Percentiles rank a stretch among this genome's conserved stretches.
Conservation (phyloP, 1,140 invertebrate species). For the Nephotettix cincticeps region DNA sequence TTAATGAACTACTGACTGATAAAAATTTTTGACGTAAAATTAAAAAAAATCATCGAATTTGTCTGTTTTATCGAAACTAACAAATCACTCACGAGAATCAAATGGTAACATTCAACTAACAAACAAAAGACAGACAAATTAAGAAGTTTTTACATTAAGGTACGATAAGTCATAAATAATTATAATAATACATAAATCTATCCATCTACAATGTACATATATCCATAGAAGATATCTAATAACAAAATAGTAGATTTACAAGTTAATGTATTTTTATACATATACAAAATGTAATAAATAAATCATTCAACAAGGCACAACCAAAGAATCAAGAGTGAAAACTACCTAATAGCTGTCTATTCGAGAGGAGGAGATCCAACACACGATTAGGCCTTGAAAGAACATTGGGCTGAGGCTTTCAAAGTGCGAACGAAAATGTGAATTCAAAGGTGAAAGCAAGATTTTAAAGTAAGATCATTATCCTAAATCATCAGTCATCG, state of each 20-base stretch:
- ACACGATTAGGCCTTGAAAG: conserved; percentile 18
- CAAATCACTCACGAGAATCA: conserved; percentile 9
- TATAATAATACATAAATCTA: conserved; percentile 26
- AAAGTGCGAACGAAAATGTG: conserved; percentile 9
- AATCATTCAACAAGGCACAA: conserved; percentile 23
- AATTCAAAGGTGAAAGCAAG: background rate
- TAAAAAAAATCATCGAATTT: background rate
- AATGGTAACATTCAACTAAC: conserved; percentile 23
- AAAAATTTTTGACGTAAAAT: no score
- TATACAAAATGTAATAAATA: conserved; percentile 23
- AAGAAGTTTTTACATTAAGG: conserved; percentile 22
- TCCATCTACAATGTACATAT: conserved; percentile 23
- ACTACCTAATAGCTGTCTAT: conserved; percentile 16
- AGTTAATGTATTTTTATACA: conserved; percentile 22
- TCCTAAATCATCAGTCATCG: conserved; percentile 14
- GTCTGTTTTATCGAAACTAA: conserved; percentile 9
- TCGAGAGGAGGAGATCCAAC: background rate
- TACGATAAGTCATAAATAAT: conserved; percentile 23
- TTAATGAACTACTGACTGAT: no score
- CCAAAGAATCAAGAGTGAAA: conserved; percentile 6
- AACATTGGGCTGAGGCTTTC: conserved; percentile 9
- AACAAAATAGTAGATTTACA: conserved; percentile 24
- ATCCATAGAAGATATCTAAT: conserved; percentile 18
- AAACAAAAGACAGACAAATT: conserved; percentile 11
- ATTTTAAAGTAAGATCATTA: background rate